Percentiles rank a stretch among this genome's conserved stretches.
Conservation (phyloP, 2,797 vertebrate genomes). For the Thaleichthys pacificus region DNA sequence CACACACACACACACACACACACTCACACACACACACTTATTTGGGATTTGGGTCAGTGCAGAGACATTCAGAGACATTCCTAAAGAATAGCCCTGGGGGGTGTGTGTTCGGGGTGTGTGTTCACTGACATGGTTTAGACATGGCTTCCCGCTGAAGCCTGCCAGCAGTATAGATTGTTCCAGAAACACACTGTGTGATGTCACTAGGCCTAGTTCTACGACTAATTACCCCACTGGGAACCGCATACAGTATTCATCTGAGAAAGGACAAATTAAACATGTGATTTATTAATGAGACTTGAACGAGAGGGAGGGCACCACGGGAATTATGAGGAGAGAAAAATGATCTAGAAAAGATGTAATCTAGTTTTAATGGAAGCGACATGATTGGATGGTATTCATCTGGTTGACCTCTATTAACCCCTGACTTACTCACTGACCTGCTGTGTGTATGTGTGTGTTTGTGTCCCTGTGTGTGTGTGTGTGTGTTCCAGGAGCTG, state of each 20-base stretch:
- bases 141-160: neutral
- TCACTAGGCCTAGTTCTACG: neutral
- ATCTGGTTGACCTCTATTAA: neutral
- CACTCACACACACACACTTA: conserved; percentile 13
- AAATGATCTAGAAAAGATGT: neutral
- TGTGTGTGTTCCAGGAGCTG: conserved; percentile 66
- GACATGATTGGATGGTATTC: neutral
- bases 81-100: neutral
- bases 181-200: neutral
- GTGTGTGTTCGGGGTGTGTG: neutral
- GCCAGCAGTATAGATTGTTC: neutral
- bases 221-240: conserved; percentile 1
- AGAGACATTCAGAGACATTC: conserved; percentile 38
- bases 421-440: neutral
- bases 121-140: neutral
- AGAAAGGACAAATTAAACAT: conserved; percentile 1
- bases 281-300: neutral
- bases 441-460: conserved; percentile 1
- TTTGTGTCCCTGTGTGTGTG: conserved; percentile 3
- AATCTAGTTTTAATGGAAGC: neutral
- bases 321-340: neutral
- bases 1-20: neutral
- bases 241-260: conserved; percentile 1
- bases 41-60: conserved; percentile 28
- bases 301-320: neutral